phyloP scores from a whole-genome alignment of 30 jellyfish, hydroid and myxozoan genomes.

The Hydra vulgaris region DNA sequence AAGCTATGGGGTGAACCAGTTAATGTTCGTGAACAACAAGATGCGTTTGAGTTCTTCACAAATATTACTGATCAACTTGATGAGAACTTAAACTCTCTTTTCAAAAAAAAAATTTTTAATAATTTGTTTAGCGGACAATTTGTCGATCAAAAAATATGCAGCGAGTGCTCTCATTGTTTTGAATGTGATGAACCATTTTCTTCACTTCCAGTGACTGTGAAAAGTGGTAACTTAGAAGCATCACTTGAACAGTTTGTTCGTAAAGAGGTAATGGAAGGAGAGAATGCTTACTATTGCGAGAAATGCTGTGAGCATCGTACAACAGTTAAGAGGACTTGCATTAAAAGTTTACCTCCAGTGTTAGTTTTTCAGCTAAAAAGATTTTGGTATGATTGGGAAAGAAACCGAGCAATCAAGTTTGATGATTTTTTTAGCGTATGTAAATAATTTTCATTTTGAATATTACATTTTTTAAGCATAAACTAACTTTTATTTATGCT shows the following conservation, averaged over 20 bases:
- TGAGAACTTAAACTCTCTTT: slow-evolving; percentile 14
- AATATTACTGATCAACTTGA: slow-evolving; percentile 86
- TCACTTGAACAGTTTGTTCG: slow-evolving; percentile 86
- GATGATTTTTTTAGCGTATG: slow-evolving; percentile 89
- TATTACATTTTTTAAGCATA: too few relatives aligned
- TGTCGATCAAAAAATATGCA: slow-evolving; percentile 92
- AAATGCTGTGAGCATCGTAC: slow-evolving; percentile 94
- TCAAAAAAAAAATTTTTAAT: slow-evolving; percentile 69
- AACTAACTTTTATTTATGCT: too few relatives aligned
- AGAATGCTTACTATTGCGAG: slow-evolving; percentile 93
- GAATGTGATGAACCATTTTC: slow-evolving; percentile 90
- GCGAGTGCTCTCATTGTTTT: slow-evolving; percentile 85
- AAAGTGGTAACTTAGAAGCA: slow-evolving; percentile 71
- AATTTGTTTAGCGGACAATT: slow-evolving; percentile 73
- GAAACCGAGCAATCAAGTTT: slow-evolving; percentile 88
- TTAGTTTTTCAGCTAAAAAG: slow-evolving; percentile 78
- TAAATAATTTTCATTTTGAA: too few relatives aligned
- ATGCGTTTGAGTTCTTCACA: slow-evolving; percentile 93
- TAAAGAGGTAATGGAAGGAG: slow-evolving; percentile 97
- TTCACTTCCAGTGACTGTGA: slow-evolving; percentile 90
- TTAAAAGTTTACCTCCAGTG: slow-evolving; percentile 82
- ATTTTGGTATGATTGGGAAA: slow-evolving; percentile 99
- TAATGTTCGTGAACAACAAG: slow-evolving; percentile 98
- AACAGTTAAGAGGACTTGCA: slow-evolving; percentile 76
- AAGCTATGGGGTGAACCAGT: slow-evolving; percentile 95